Percentiles rank a stretch among this genome's conserved stretches.
These are phyloP conservation scores for Odocoileus virginianus DNA, from an alignment of 2,113 vertebrate species.

Conservation along the genomic window DNA sequence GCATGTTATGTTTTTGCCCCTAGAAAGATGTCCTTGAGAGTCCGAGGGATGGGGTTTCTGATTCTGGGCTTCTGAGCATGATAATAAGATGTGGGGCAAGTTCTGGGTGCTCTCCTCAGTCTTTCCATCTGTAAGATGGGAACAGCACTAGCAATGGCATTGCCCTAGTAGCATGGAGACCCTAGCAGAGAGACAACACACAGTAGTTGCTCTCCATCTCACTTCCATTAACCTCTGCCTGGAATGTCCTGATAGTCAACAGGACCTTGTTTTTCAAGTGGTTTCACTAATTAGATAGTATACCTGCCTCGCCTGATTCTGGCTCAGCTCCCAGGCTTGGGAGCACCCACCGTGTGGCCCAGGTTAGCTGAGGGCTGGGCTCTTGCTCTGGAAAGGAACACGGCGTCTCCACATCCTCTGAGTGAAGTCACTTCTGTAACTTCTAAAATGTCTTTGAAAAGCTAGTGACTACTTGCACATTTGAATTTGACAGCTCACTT, in stretches of 20 bases:
- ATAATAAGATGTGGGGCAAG: background rate
- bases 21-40: background rate
- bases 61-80: background rate
- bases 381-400: background rate
- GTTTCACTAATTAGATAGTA: background rate
- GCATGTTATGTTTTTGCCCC: background rate
- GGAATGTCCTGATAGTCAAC: background rate
- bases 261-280: background rate
- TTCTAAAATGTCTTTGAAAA: background rate
- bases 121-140: background rate
- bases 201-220: background rate
- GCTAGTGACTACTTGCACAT: background rate
- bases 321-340: background rate
- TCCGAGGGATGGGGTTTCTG: background rate
- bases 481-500: background rate
- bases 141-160: fast-evolving
- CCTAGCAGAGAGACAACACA: background rate
- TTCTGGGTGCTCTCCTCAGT: background rate
- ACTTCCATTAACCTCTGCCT: background rate
- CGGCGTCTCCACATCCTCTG: background rate
- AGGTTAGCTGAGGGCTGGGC: background rate
- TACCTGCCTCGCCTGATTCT: background rate
- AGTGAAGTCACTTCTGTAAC: background rate
- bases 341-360: too few relatives aligned
- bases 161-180: fast-evolving